phyloP scores from a whole-genome alignment of 2,113 vertebrate genomes.

The Trichomycterus rosablanca region DNA sequence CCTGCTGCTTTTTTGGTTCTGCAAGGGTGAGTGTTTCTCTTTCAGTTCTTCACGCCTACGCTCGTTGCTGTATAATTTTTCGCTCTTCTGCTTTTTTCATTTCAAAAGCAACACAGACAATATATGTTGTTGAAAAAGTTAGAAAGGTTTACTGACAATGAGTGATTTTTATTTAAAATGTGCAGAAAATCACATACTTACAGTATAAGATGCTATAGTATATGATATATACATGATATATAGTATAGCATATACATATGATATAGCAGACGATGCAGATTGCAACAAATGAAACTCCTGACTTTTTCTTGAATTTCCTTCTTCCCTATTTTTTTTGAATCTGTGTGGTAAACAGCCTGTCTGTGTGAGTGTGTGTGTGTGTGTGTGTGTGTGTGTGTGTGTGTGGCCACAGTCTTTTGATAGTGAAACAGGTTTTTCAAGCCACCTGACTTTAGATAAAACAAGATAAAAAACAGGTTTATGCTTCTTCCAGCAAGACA shows the following conservation, averaged over 20 bases:
- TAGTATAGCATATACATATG: not conserved
- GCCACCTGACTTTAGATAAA: constrained; percentile 41
- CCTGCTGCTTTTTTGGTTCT: not conserved
- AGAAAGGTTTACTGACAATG: not conserved
- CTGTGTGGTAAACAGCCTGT: not conserved
- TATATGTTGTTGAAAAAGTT: constrained; percentile 1
- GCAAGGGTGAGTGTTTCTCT: constrained; percentile 18
- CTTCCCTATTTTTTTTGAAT: not conserved
- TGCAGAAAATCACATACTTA: no score
- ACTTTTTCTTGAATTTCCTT: not conserved
- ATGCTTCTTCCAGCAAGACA: constrained; percentile 11
- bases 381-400: not conserved
- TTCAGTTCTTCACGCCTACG: constrained; percentile 23
- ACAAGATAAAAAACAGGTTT: constrained; percentile 47
- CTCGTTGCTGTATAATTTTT: constrained; percentile 15
- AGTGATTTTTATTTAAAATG: no score
- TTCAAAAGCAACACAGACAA: constrained; percentile 1
- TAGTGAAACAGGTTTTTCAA: constrained; percentile 53
- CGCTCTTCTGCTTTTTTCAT: constrained; percentile 37
- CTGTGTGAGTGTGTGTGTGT: constrained; percentile 6
- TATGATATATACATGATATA: not conserved
- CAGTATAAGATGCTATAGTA: no score
- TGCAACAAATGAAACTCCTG: not conserved
- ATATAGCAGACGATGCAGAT: not conserved
- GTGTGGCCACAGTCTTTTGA: constrained; percentile 18